Evolutionary conservation across 2,797 vertebrate species (phyloP).

Genomic region (Lerista edwardsae): DNA sequence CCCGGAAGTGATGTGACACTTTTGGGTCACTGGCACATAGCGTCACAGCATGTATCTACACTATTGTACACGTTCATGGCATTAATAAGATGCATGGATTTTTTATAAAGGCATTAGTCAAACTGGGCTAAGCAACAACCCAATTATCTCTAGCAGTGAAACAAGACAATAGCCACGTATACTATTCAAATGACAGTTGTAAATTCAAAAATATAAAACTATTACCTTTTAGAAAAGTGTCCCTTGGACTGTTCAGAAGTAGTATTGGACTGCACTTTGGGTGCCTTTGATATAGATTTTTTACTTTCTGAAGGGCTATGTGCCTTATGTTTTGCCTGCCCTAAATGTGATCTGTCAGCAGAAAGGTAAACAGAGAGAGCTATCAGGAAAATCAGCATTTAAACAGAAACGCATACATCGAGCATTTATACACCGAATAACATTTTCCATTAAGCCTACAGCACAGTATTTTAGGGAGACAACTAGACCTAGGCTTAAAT

Average conservation of each 20-base stretch:
- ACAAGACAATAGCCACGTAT: slow-evolving; percentile 20
- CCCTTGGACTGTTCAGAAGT: slow-evolving; percentile 95
- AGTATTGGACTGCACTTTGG: slow-evolving; percentile 98
- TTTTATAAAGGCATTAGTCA: neutral
- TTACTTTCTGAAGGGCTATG: slow-evolving; percentile 99
- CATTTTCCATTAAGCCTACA: neutral
- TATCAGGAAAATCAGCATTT: slow-evolving; percentile 75
- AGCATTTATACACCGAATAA: slow-evolving; percentile 40
- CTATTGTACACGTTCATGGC: no score
- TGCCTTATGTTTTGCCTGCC: slow-evolving; percentile 98
- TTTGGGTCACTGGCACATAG: no score
- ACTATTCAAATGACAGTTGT: slow-evolving; percentile 54
- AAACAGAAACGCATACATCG: slow-evolving; percentile 67
- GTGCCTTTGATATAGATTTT: slow-evolving; percentile 98
- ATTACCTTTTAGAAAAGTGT: slow-evolving; percentile 99
- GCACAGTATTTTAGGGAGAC: neutral
- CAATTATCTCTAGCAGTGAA: slow-evolving; percentile 35
- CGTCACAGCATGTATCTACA: no score
- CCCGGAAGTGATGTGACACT: no score
- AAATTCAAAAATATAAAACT: slow-evolving; percentile 77
- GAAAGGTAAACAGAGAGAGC: slow-evolving; percentile 85
- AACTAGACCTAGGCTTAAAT: neutral
- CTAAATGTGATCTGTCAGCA: slow-evolving; percentile 99
- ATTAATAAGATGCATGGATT: neutral
- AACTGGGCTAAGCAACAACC: neutral